phyloP scores from a whole-genome alignment of 2,888 invertebrate species.

The Cataglyphis altisquamis region DNA sequence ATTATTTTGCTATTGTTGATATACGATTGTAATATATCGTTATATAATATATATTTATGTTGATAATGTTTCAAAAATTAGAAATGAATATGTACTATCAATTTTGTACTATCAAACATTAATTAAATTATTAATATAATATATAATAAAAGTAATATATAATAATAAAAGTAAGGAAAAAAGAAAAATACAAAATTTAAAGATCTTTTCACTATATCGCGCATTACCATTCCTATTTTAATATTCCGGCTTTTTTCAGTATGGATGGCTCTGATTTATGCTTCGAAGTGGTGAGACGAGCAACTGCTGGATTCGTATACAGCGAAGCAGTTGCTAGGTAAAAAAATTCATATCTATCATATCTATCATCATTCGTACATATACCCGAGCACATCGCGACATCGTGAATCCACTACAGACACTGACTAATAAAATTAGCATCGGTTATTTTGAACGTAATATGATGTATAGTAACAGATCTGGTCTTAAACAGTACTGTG shows the following conservation, averaged over 20 bases:
- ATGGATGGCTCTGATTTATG: constrained; percentile 99
- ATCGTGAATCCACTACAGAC: background rate
- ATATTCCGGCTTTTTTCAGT: constrained; percentile 88
- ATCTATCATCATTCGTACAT: constrained; percentile 19
- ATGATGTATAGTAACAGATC: background rate
- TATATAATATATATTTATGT: background rate
- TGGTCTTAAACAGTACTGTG: background rate
- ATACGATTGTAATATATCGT: background rate
- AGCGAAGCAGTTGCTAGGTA: constrained; percentile 99
- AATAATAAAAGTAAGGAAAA: background rate
- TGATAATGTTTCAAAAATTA: constrained; percentile 2
- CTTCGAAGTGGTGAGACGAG: constrained; percentile 98
- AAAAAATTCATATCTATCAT: constrained; percentile 78
- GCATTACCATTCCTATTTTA: constrained; percentile 53
- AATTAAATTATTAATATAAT: background rate
- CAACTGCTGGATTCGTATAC: constrained; percentile 98
- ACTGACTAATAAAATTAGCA: background rate
- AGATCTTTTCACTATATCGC: background rate
- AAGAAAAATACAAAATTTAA: constrained; percentile 10
- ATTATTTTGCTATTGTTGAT: background rate
- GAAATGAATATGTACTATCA: background rate
- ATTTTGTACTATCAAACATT: background rate
- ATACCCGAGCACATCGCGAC: background rate
- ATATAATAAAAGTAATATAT: background rate
- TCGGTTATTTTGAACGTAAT: background rate